These are phyloP conservation scores for Corbicula japonica DNA, from an alignment of 2,888 invertebrate genomes.

Conservation along the genomic window DNA sequence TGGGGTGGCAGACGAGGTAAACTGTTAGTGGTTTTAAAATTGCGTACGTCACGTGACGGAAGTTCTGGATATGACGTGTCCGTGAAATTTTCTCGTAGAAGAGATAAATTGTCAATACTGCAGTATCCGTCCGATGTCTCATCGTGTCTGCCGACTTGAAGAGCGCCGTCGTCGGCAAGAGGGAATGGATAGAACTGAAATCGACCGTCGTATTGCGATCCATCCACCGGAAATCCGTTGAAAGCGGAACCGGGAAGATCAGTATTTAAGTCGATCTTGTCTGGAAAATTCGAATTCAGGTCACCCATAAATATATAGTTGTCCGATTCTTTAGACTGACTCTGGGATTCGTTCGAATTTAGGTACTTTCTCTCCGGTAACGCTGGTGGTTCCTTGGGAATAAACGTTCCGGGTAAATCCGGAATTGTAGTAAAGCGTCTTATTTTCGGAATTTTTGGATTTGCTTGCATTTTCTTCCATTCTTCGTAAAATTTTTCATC, in stretches of 20 bases:
- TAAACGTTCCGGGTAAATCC: conserved; percentile 70
- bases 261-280: conserved; percentile 24
- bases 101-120: conserved; percentile 64
- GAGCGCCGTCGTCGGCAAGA: conserved; percentile 13
- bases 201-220: conserved; percentile 34
- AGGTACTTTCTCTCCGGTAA: conserved; percentile 67
- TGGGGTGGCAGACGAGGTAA: conserved; percentile 41
- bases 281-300: conserved; percentile 63
- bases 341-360: conserved; percentile 28
- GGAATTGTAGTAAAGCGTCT: conserved; percentile 69
- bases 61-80: conserved; percentile 31
- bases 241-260: conserved; percentile 45
- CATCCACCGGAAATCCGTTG: conserved; percentile 47
- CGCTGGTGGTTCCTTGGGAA: conserved; percentile 71
- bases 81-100: conserved; percentile 44
- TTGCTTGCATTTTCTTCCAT: conserved; percentile 65
- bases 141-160: conserved; percentile 42
- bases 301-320: conserved; percentile 66
- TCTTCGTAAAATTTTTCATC: conserved; percentile 73
- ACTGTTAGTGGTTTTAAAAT: conserved; percentile 34
- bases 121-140: conserved; percentile 67
- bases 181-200: conserved; percentile 53
- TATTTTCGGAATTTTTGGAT: conserved; percentile 62
- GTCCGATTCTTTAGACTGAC: conserved; percentile 32
- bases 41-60: conserved; percentile 35